phyloP scores from a whole-genome alignment of 2,888 invertebrate species.

The Papilio protenor region DNA sequence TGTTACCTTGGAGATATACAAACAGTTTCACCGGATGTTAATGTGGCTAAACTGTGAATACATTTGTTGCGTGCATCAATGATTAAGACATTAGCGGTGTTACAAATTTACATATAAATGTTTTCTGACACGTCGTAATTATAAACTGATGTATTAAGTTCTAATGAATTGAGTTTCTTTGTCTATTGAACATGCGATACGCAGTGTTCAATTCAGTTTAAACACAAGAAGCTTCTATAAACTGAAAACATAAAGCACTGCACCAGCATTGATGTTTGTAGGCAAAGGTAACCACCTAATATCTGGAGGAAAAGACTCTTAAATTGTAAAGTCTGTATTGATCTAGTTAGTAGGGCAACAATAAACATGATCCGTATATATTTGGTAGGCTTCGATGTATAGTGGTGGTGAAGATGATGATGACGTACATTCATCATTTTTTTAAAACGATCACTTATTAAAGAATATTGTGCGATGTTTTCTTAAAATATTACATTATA shows the following conservation, averaged over 20 bases:
- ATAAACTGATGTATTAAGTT: neutral
- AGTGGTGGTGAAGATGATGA: no score
- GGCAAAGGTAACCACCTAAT: neutral
- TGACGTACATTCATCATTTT: neutral
- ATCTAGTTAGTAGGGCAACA: no score
- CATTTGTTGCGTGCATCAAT: neutral
- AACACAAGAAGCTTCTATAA: neutral
- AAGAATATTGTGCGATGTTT: neutral
- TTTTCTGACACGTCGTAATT: conserved; percentile 3
- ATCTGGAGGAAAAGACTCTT: neutral
- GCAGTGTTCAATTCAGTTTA: neutral
- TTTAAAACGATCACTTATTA: neutral
- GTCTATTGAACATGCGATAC: neutral
- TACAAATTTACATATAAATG: neutral
- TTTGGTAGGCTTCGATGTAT: no score
- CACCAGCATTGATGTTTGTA: neutral
- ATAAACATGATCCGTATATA: no score
- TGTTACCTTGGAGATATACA: neutral
- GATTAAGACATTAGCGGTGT: neutral
- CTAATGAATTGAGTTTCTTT: neutral
- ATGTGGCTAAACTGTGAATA: neutral
- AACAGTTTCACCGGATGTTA: neutral
- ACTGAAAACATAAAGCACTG: neutral
- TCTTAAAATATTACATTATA: neutral
- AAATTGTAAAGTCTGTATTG: neutral